Evolutionary conservation across 37 sponge, comb jelly and placozoan genomes (phyloP).

Genomic region (Chondrilla cf. caribensis): DNA sequence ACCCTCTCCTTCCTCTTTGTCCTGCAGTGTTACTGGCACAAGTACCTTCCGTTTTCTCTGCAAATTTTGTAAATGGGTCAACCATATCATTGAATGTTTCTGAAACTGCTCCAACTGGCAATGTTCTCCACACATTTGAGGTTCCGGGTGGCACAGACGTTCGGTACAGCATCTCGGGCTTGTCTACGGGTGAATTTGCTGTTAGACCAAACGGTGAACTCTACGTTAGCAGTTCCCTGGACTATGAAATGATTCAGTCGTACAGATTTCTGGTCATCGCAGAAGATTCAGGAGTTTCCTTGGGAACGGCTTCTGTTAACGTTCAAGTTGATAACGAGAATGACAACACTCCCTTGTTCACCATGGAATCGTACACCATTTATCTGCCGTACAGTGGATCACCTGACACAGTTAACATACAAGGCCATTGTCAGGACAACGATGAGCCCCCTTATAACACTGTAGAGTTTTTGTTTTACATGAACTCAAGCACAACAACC

Average conservation of each 20-base stretch:
- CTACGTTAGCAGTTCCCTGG: neutral
- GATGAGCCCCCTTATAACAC: slow-evolving; percentile 8
- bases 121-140: neutral
- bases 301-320: slow-evolving; percentile 13
- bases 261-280: neutral
- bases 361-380: neutral
- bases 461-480: neutral
- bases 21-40: neutral
- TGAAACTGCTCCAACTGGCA: neutral
- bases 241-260: neutral
- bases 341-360: slow-evolving; percentile 24
- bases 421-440: neutral
- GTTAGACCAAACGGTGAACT: slow-evolving; percentile 42
- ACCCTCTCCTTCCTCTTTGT: no score
- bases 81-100: neutral
- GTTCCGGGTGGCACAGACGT: neutral
- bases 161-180: no score
- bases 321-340: slow-evolving; percentile 15
- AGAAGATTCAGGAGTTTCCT: neutral
- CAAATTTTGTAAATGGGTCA: neutral
- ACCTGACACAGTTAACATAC: neutral
- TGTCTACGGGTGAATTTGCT: slow-evolving; percentile 13
- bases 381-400: neutral
- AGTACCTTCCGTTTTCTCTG: neutral
- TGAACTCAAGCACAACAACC: neutral